Percentiles rank a stretch among this genome's conserved stretches.
phyloP scores from a whole-genome alignment of 2,888 invertebrate species.

The Microctonus aethiopoides region DNA sequence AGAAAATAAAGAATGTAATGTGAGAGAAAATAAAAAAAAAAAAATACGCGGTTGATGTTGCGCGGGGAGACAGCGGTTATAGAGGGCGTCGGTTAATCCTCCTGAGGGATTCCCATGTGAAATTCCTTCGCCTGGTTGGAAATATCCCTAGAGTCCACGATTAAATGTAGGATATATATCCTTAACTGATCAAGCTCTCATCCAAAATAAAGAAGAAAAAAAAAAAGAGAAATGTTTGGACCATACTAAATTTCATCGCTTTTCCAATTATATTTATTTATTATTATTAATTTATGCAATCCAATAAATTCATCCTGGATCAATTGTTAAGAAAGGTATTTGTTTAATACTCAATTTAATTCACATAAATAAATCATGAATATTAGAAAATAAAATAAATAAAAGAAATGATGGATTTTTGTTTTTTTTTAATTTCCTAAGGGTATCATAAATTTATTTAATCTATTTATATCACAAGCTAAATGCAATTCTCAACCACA shows the following conservation, averaged over 20 bases:
- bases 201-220: slow-evolving; percentile 1
- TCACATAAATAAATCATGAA: not conserved
- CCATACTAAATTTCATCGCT: not conserved
- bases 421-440: not conserved
- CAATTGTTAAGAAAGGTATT: not conserved
- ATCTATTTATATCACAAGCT: not conserved
- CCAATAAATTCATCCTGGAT: not conserved
- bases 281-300: not conserved
- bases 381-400: not conserved
- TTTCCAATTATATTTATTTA: not conserved
- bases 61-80: not conserved
- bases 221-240: not conserved
- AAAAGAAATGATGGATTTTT: not conserved
- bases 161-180: slow-evolving; percentile 23
- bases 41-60: not conserved
- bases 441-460: not conserved
- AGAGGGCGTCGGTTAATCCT: not conserved
- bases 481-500: not conserved
- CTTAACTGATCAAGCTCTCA: slow-evolving; percentile 21
- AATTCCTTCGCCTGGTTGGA: not conserved
- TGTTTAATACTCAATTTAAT: not conserved
- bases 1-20: not conserved
- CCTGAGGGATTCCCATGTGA: slow-evolving; percentile 3
- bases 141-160: not conserved
- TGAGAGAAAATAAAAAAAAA: not conserved